phyloP scores from a whole-genome alignment of 2,888 invertebrate genomes.

The Eulithis prunata region DNA sequence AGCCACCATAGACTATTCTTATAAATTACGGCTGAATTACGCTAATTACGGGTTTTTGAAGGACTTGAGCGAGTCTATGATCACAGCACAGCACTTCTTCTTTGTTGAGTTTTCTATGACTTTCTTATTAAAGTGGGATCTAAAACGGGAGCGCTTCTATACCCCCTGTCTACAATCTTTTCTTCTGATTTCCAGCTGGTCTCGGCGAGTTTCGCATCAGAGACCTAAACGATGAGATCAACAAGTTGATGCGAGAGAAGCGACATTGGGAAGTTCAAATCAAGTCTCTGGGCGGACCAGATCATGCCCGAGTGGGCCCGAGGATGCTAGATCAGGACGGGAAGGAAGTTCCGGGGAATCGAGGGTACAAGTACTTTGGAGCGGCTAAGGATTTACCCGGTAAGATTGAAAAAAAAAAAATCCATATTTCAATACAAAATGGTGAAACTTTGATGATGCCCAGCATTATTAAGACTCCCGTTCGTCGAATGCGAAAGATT shows the following conservation, averaged over 20 bases:
- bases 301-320: slow-evolving; percentile 95
- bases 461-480: too few species aligned
- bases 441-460: not conserved
- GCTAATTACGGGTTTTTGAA: too few species aligned
- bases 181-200: slow-evolving; percentile 86
- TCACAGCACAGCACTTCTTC: too few species aligned
- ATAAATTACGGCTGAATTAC: too few species aligned
- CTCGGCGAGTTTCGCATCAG: slow-evolving; percentile 99
- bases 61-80: too few species aligned
- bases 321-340: slow-evolving; percentile 97
- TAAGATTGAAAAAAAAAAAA: slow-evolving; percentile 46
- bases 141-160: not conserved
- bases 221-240: slow-evolving; percentile 99
- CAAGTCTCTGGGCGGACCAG: slow-evolving; percentile 96
- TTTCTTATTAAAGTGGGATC: too few species aligned
- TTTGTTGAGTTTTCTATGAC: too few species aligned
- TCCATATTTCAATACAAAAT: not conserved
- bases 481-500: too few species aligned
- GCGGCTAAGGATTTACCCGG: slow-evolving; percentile 98
- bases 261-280: slow-evolving; percentile 99
- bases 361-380: slow-evolving; percentile 99
- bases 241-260: slow-evolving; percentile 97
- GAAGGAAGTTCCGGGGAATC: slow-evolving; percentile 98
- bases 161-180: not conserved
- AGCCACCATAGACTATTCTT: too few species aligned